phyloP scores from a whole-genome alignment of 2,113 vertebrate species.

The Acanthisitta chloris region DNA sequence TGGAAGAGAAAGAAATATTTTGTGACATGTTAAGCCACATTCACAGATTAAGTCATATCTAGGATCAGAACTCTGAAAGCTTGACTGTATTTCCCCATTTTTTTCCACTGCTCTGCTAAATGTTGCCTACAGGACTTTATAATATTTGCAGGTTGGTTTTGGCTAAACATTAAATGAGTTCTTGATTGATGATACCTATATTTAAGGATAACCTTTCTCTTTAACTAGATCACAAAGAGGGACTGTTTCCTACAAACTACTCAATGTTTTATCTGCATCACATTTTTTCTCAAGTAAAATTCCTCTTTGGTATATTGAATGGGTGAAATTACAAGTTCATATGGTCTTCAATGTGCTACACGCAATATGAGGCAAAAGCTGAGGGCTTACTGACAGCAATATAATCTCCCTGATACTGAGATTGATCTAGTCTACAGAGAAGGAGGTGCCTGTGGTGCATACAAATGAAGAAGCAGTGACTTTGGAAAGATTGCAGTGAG shows the following conservation, averaged over 20 bases:
- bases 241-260: background rate
- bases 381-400: background rate
- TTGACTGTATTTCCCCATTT: background rate
- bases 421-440: conserved; percentile 13
- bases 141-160: background rate
- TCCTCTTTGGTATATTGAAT: background rate
- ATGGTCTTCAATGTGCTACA: background rate
- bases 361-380: background rate
- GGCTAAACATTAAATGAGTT: background rate
- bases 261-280: background rate
- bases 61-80: background rate
- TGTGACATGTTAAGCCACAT: background rate
- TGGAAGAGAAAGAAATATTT: background rate
- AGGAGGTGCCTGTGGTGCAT: background rate
- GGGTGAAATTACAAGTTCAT: background rate
- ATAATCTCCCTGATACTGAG: conserved; percentile 25
- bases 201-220: background rate
- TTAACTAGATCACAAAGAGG: background rate
- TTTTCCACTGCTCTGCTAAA: background rate
- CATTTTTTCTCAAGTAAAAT: background rate
- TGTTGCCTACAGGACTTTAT: background rate
- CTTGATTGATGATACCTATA: background rate
- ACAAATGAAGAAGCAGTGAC: background rate
- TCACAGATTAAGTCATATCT: background rate
- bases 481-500: background rate